Base-by-base conservation (phyloP, 2,888 invertebrate genomes). In the Polietes domitor region DNA sequence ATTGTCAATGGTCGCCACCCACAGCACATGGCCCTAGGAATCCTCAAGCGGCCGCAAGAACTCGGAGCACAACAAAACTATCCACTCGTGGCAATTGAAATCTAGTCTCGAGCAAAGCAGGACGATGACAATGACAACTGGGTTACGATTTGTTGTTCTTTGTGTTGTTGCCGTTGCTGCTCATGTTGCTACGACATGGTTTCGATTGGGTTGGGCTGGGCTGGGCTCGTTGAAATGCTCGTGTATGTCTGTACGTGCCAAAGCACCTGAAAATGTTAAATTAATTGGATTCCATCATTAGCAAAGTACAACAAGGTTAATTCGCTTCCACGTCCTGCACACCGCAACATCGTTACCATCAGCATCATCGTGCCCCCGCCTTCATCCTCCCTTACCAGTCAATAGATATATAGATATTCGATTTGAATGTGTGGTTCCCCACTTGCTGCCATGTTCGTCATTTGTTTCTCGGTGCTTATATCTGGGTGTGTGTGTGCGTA, bases 161-260 rank as follows among this genome's bases (percentile, higher is more conserved):
- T 3, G 3, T 32, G 32, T 7, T 32, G 32, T 32, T 9, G 7
- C 37, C 10, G 37, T 12, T 37, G 37, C 37, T 3, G 37, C 9
- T 37, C 10, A 10, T 37, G 4, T 37, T 37, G 37, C 37, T 37
- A n/a, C n/a, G n/a, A n/a, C n/a, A n/a, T n/a, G n/a, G n/a, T n/a
- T n/a, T n/a, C n/a, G n/a, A n/a, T 32, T 7, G 6, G 7, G 37
- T 37, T 1, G 12, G 37, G 9, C 1, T 21, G 10, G 3, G 53
- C 10, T 58, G 58, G 24, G 43, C 3, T 53, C 61, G 26, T 58
- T 70, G 19, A 19, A 70, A 72, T 43, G 55, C 55, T 21, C 68
- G 17, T 26, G 61, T 77, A 83, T 80, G 83, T 83, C 17, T 26
- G 61, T 77, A 83, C 83, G 83, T 83, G 80, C 73, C 83, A 77